Percentiles rank a stretch among this genome's conserved stretches.
phyloP scores from a whole-genome alignment of 2,888 invertebrate species.

The Netelia melanura region DNA sequence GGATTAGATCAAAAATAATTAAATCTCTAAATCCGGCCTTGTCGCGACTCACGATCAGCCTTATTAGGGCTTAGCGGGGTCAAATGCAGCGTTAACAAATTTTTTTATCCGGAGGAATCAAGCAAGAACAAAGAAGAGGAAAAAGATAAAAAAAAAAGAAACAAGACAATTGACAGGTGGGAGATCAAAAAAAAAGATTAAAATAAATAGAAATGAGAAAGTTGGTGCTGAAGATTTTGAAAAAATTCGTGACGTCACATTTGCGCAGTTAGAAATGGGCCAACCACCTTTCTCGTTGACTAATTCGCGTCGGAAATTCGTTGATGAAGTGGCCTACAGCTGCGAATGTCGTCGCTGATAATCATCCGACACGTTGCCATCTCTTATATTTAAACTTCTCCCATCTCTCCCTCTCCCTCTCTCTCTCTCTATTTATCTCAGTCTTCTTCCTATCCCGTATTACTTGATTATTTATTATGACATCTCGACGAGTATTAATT shows the following conservation, averaged over 20 bases:
- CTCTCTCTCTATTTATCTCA: not conserved
- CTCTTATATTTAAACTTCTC: not conserved
- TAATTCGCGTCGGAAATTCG: constrained; percentile 59
- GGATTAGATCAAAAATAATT: too few species aligned
- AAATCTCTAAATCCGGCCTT: too few species aligned
- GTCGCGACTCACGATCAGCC: too few species aligned
- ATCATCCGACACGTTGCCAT: constrained; percentile 25
- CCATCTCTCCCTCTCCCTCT: not conserved
- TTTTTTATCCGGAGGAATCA: too few species aligned
- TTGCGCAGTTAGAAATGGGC: constrained; percentile 71
- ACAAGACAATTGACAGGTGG: too few species aligned
- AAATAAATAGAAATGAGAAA: too few species aligned
- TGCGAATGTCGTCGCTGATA: constrained; percentile 40
- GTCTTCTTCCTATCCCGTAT: not conserved
- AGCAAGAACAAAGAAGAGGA: too few species aligned
- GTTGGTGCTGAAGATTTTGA: not conserved
- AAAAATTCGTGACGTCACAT: constrained; percentile 26
- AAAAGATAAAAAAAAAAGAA: too few species aligned
- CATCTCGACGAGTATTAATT: constrained; percentile 66
- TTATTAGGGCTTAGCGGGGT: too few species aligned
- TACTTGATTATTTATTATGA: constrained; percentile 67
- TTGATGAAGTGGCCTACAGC: constrained; percentile 35
- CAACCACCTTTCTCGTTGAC: constrained; percentile 61
- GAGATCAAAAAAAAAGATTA: too few species aligned
- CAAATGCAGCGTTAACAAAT: too few species aligned